Conservation (phyloP, 2,113 vertebrate genomes). For the Balaenoptera acutorostrata region DNA sequence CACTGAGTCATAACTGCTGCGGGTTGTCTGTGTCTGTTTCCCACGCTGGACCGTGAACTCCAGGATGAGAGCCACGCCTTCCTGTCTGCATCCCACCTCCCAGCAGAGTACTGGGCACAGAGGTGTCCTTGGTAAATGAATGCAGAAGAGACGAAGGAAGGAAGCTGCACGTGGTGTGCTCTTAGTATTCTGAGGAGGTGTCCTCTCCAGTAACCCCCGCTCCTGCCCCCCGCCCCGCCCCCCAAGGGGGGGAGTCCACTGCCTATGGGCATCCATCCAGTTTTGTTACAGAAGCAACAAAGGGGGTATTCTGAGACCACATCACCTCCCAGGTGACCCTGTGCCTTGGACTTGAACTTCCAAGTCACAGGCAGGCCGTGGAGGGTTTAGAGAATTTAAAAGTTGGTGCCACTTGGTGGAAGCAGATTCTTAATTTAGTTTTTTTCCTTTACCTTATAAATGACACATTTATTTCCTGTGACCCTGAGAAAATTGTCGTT, state of each 20-base stretch:
- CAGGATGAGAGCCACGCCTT: background rate
- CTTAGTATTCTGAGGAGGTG: background rate
- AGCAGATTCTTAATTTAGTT: background rate
- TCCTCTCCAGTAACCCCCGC: background rate
- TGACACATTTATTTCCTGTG: background rate
- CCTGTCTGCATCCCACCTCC: background rate
- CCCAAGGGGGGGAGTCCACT: background rate
- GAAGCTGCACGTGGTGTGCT: background rate
- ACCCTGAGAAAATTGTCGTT: background rate
- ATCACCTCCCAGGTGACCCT: background rate
- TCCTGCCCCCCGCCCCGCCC: background rate
- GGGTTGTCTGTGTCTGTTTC: background rate
- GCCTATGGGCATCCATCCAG: background rate
- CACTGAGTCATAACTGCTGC: background rate
- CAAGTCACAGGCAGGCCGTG: background rate
- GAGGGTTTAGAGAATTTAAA: background rate
- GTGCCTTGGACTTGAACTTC: background rate
- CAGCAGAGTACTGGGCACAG: background rate
- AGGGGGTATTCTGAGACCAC: background rate
- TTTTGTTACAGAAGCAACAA: background rate
- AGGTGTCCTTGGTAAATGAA: background rate
- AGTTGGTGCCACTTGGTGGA: background rate
- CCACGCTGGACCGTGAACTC: background rate
- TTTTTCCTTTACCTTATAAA: background rate
- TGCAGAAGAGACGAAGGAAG: background rate